Base-by-base conservation (phyloP, 2,113 vertebrate species). In the Laterallus jamaicensis region DNA sequence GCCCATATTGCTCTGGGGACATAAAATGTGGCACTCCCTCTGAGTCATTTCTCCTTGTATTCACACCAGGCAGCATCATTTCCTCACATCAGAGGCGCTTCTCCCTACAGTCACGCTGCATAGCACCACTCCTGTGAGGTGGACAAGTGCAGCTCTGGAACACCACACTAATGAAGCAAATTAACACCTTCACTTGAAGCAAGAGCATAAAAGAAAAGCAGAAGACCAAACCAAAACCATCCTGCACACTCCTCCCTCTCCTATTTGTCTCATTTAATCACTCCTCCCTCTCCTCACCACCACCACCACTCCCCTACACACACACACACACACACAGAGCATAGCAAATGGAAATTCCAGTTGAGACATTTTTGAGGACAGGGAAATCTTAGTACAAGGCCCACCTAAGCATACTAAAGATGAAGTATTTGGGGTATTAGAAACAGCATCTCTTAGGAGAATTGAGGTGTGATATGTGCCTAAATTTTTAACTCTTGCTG, bases 71-170 rank as follows among this genome's bases (percentile, higher is more conserved):
- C 49, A 55, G 60, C 37, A 64, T 13, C 25, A 47, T 18, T 40
- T 13, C 67, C 62, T 79, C 66, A 31, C 63, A 26, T 26, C 20
- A 70, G 13, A 31, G 50, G 15, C 44, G 16, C 81, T 55, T 85
- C 83, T 81, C 73, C 29, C 40, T 50, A 7, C 54, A 6, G n/a
- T 58, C 66, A 25, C 39, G 44, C n/a, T 71, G 29, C 17, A 28
- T n/a, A 59, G 31, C 47, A 40, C 29, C 32, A 21, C 16, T 12
- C 19, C 5, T 0, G 0, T 1, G 17, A 44, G 50, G 10, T 19
- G 11, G 35, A 7, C 2, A 1, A 1, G 28, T 66, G n/a, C 67
- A 35, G 31, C 10, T 25, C 25, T n/a, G 21, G 7, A 1, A 32
- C 56, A 42, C 29, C n/a, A 6, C n/a, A 6, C 25, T 3, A 7